Evolutionary conservation across 2,888 invertebrate genomes (phyloP), one percentile per base, ranked within the genome.

Genomic region (Nemoura dubitans): DNA sequence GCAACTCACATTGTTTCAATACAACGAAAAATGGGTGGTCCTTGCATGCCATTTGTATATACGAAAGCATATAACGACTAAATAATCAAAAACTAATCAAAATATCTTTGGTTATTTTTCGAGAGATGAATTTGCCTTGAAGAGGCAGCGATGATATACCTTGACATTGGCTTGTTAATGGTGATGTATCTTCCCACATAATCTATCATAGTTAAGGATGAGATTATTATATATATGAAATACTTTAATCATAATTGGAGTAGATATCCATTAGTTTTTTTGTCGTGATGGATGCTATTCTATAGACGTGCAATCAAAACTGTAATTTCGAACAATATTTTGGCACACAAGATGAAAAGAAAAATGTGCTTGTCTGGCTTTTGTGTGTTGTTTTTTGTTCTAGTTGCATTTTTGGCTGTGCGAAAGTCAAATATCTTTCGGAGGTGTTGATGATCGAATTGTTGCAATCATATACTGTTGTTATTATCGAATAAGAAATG

Each of bases 21-120:
- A 10, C 6, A 59, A 59, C n/a, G n/a, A 59, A 59, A 59, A 59
- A 59, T 59, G 59, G 59, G 59, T 59, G 59, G 59, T 59, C 59
- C 59, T 7, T 59, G 59, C 3, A 7, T 1, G 10, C 59, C 21
- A 59, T 59, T 36, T 36, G 36, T 36, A 6, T 10, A 6, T 36
- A 6, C n/a, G n/a, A n/a, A n/a, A n/a, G 10, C 36, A 59, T 1
- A 59, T 59, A 59, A 59, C 59, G 59, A 59, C 6, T 59, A 59
- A 59, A 59, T 59, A 59, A 59, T 59, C 59, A 59, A 59, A 59
- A 59, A 21, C 59, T 59, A 59, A 59, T 59, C 59, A 59, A 59
- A 59, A 21, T 36, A 36, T 36, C 21, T 59, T 21, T 21, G 21
- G 59, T 14, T 21, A 21, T 10, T 59, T 59, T 21, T n/a, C n/a